Conservation (phyloP, 1,140 invertebrate species). For the Cyrtorhinus lividipennis region DNA sequence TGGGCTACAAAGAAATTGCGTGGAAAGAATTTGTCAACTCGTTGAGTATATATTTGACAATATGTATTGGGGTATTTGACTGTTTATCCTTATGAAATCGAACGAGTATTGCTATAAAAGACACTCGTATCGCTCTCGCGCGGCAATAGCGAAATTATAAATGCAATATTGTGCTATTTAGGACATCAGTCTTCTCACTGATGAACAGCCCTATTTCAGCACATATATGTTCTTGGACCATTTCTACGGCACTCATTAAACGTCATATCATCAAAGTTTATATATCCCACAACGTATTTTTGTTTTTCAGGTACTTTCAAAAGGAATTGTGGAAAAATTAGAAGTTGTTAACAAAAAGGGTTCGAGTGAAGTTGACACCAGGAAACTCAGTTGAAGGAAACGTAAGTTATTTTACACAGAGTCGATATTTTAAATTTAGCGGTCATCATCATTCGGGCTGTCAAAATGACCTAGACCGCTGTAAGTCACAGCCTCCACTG, state of each 20-base stretch:
- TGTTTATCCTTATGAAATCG: conserved; percentile 2
- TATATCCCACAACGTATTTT: conserved; percentile 11
- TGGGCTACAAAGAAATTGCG: conserved; percentile 64
- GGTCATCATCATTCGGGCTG: too few relatives aligned
- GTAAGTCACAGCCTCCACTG: too few relatives aligned
- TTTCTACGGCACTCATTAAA: too few relatives aligned
- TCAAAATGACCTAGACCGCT: too few relatives aligned
- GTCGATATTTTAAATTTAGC: too few relatives aligned
- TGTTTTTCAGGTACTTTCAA: conserved; percentile 51
- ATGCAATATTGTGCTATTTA: too few relatives aligned
- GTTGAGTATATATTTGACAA: conserved; percentile 40
- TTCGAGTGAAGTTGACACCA: conserved; percentile 64
- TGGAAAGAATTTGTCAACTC: conserved; percentile 95
- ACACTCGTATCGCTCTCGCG: too few relatives aligned
- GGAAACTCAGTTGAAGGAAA: conserved; percentile 51
- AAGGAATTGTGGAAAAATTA: conserved; percentile 82
- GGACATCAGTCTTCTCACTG: too few relatives aligned
- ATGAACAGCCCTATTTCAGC: too few relatives aligned
- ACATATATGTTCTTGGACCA: too few relatives aligned
- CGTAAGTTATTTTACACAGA: conserved; percentile 40
- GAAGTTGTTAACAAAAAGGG: conserved; percentile 99
- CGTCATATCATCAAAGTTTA: too few relatives aligned
- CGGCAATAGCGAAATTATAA: too few relatives aligned
- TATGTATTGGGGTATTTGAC: not conserved
- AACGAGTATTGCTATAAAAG: conserved; percentile 17